Conservation (phyloP, 2,113 vertebrate species). For the Colossoma macropomum region DNA sequence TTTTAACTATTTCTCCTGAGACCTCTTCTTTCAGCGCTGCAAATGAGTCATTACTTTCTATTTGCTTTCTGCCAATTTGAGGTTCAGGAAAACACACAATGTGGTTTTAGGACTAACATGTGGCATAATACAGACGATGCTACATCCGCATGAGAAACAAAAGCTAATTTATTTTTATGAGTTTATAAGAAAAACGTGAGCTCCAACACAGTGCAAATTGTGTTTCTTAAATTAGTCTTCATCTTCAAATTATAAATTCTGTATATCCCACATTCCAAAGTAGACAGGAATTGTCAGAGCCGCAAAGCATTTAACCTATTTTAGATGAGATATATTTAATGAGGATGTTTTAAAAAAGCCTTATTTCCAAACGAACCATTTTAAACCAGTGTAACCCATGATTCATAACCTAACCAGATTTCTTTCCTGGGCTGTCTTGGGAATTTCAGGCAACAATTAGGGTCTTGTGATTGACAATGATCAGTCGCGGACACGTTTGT, state of each 20-base stretch:
- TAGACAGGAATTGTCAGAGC: neutral
- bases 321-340: constrained; percentile 26
- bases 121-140: neutral
- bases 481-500: neutral
- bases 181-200: neutral
- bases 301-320: constrained; percentile 52
- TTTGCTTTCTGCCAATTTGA: constrained; percentile 50
- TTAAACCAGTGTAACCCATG: neutral
- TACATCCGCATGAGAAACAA: neutral
- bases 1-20: constrained; percentile 50
- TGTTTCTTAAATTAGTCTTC: constrained; percentile 19
- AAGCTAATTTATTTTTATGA: neutral
- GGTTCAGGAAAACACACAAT: constrained; percentile 27
- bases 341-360: neutral
- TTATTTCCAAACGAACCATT: neutral
- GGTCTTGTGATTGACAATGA: neutral
- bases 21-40: constrained; percentile 35
- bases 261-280: neutral
- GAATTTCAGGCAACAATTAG: neutral
- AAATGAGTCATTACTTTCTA: constrained; percentile 39
- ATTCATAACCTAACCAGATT: neutral
- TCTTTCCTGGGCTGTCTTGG: neutral
- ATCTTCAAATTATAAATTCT: neutral
- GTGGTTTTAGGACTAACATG: neutral
- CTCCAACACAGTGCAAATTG: neutral